These are phyloP conservation scores for Ochropacha duplaris DNA, from an alignment of 2,888 invertebrate species.

Conservation along the genomic window DNA sequence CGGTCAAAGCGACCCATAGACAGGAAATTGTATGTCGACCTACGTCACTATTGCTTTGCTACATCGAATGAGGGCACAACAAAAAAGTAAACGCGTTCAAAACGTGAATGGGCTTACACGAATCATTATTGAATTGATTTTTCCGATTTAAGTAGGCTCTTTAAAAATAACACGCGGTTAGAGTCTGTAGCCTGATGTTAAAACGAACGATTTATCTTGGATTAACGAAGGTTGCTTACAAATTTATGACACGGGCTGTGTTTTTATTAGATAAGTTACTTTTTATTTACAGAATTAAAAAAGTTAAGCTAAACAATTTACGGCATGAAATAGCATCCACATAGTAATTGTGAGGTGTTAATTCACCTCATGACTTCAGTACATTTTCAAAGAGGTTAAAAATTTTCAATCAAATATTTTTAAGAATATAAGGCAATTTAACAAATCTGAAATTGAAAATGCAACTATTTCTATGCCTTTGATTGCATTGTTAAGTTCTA, in stretches of 20 bases:
- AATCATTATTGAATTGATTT: neutral
- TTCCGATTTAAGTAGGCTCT: neutral
- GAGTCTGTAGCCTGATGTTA: neutral
- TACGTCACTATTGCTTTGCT: constrained; percentile 57
- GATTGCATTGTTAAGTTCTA: neutral
- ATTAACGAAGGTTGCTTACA: too few species aligned
- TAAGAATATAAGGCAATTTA: neutral
- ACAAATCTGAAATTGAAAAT: neutral
- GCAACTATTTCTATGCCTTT: neutral
- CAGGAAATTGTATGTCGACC: constrained; percentile 80
- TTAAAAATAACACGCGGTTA: neutral
- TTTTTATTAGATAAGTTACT: too few species aligned
- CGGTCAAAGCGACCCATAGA: constrained; percentile 57
- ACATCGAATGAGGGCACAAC: constrained; percentile 25
- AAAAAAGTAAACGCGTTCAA: constrained; percentile 38
- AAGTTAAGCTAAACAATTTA: too few species aligned
- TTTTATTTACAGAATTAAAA: too few species aligned
- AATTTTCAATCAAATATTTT: neutral
- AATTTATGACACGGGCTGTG: too few species aligned
- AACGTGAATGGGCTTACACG: constrained; percentile 9
- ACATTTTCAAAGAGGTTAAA: neutral
- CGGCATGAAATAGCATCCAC: too few species aligned
- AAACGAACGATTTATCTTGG: too few species aligned
- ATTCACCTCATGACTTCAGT: too few species aligned
- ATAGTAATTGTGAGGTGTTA: too few species aligned